Conservation (phyloP, 2,888 invertebrate genomes). For the Exephanes ischioxanthus region DNA sequence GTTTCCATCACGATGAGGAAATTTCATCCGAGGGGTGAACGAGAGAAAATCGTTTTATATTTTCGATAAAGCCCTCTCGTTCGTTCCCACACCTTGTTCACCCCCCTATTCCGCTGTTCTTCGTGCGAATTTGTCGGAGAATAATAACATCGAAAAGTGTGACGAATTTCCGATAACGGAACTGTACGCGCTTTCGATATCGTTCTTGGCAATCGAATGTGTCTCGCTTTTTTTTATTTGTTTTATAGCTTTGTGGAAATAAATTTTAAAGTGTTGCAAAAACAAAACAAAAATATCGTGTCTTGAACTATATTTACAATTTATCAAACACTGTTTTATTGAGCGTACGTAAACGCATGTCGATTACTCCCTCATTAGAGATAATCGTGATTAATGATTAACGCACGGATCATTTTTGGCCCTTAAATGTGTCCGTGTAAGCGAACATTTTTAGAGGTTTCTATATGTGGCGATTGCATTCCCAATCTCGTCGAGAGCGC, state of each 20-base stretch:
- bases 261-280: neutral
- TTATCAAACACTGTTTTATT: neutral
- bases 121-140: constrained; percentile 8
- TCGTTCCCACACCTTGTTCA: constrained; percentile 20
- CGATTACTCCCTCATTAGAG: neutral
- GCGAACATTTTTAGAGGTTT: constrained; percentile 18
- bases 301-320: neutral
- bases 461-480: constrained; percentile 1
- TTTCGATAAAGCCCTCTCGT: constrained; percentile 30
- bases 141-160: constrained; percentile 20
- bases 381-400: neutral
- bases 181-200: neutral
- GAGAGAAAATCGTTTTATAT: constrained; percentile 38
- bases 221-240: neutral
- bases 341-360: neutral
- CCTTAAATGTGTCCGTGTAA: constrained; percentile 1
- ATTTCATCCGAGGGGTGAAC: constrained; percentile 29
- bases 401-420: neutral
- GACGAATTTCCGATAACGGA: constrained; percentile 6
- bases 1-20: constrained; percentile 25
- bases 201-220: neutral
- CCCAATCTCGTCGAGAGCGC: constrained; percentile 2
- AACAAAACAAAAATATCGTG: neutral
- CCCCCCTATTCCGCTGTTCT: neutral
- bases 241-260: neutral